Conservation (phyloP, 1,140 invertebrate genomes). For the Drosophila dunni region DNA sequence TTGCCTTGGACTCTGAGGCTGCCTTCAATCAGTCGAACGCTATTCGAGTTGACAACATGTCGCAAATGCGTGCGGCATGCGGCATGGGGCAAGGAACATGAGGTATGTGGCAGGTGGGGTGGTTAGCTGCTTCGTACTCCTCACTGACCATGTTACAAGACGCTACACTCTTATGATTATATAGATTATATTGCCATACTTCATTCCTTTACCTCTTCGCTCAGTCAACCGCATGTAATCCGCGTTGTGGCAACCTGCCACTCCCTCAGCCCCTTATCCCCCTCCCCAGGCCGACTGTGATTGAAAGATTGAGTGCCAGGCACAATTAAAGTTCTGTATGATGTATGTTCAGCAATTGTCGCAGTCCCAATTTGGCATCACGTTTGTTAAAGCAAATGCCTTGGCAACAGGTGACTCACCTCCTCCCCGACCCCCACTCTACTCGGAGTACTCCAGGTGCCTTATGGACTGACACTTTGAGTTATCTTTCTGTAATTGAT, state of each 20-base stretch:
- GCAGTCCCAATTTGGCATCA: slow-evolving; percentile 72
- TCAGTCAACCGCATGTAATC: slow-evolving; percentile 70
- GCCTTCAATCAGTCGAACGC: slow-evolving; percentile 82
- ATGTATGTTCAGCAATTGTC: slow-evolving; percentile 77
- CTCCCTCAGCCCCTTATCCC: neutral
- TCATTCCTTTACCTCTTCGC: slow-evolving; percentile 7
- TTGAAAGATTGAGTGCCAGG: slow-evolving; percentile 83
- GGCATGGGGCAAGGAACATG: neutral
- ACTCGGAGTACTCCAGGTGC: slow-evolving; percentile 11
- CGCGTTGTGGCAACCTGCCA: slow-evolving; percentile 24
- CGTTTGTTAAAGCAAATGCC: slow-evolving; percentile 51
- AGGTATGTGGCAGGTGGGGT: neutral
- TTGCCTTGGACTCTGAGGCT: slow-evolving; percentile 32
- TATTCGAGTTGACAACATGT: slow-evolving; percentile 82
- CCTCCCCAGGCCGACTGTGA: slow-evolving; percentile 45
- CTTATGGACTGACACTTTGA: slow-evolving; percentile 47
- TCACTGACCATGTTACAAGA: slow-evolving; percentile 63
- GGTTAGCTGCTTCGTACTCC: neutral
- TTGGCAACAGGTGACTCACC: slow-evolving; percentile 35
- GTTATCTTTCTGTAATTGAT: slow-evolving; percentile 43
- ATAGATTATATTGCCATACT: slow-evolving; percentile 73
- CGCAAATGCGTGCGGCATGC: slow-evolving; percentile 67
- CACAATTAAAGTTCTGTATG: slow-evolving; percentile 76
- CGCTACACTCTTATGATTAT: slow-evolving; percentile 79
- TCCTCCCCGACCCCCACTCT: neutral